A percentile compares a stretch with the other conserved stretches of the same genome.
Evolutionary conservation across 2,888 invertebrate genomes (phyloP).

Genomic region (Hyposoter didymator): DNA sequence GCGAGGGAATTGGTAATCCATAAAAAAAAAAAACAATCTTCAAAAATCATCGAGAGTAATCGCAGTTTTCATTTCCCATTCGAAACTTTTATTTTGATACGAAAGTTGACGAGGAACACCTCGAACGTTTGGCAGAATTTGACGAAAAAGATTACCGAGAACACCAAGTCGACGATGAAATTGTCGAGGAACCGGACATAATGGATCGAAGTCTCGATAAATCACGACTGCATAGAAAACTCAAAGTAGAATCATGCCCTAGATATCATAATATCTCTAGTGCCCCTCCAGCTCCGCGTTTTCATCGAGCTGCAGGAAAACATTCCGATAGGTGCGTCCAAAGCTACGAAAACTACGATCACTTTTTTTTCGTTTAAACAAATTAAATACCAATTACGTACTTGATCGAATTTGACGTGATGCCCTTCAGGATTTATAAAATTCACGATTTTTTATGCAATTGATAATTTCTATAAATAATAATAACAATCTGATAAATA

Average conservation of each 20-base stretch:
- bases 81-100: neutral
- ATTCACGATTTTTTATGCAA: neutral
- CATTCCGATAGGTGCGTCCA: slow-evolving; percentile 40
- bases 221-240: slow-evolving; percentile 50
- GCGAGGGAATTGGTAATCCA: slow-evolving; percentile 63
- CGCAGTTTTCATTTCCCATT: slow-evolving; percentile 1
- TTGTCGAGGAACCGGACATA: slow-evolving; percentile 76
- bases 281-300: slow-evolving; percentile 29
- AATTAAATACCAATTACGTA: neutral
- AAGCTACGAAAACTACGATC: neutral
- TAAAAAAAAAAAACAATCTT: neutral
- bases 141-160: slow-evolving; percentile 75
- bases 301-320: slow-evolving; percentile 36
- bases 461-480: neutral
- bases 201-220: slow-evolving; percentile 43
- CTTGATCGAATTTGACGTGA: neutral
- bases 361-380: neutral
- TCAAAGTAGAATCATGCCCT: slow-evolving; percentile 24
- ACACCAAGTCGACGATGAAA: slow-evolving; percentile 76
- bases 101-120: slow-evolving; percentile 32
- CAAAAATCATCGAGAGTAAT: neutral
- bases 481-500: neutral
- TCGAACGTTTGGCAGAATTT: slow-evolving; percentile 58
- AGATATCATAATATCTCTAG: slow-evolving; percentile 40
- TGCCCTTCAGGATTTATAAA: neutral